Base-by-base conservation (phyloP, 2,888 invertebrate species). In the Cephus nigrinus region DNA sequence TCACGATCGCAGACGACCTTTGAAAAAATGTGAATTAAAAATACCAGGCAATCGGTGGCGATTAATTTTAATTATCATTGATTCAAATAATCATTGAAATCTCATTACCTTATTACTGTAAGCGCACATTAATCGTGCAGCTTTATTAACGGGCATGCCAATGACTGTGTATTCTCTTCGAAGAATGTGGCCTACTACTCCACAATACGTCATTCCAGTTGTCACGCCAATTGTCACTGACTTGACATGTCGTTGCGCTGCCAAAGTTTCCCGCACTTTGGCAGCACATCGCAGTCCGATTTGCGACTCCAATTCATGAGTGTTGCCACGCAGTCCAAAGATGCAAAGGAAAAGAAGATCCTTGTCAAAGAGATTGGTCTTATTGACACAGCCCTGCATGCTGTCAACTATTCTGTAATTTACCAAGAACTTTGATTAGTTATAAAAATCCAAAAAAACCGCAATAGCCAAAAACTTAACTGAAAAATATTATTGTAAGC, bases 121-220 rank as follows among this genome's bases (percentile, higher is more conserved):
- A 0, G 93, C 92, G 78, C 93, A 92, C 95, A 95, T 95, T 68
- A 95, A 88, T 76, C 94, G 91, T 11, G 95, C 95, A 12, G 96
- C 96, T 92, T 95, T 95, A 86, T 96, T 96, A 0, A 96, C 96
- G 12, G 94, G 93, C 79, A 94, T 92, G 69, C 96, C 95, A 74
- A 96, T 95, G 0, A 95, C 95, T 0, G 96, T 95, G 84, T 96
- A 96, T 89, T 96, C 96, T 84, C 95, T 93, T 40, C 96, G 92
- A 72, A 95, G 91, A 33, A 93, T 92, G 86, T 96, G 95, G 0
- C 96, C 96, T 23, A 96, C 94, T 0, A 96, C 94, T 0, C 96
- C 96, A 86, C 96, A 96, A 86, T 95, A 96, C 0, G 95, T 94
- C 80, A 94, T 93, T 9, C 95, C 95, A 78, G 95, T 95, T 11